A percentile compares a stretch with the other conserved stretches of the same genome.
phyloP scores from a whole-genome alignment of 2,113 vertebrate genomes.

The Lophochroa leadbeateri region DNA sequence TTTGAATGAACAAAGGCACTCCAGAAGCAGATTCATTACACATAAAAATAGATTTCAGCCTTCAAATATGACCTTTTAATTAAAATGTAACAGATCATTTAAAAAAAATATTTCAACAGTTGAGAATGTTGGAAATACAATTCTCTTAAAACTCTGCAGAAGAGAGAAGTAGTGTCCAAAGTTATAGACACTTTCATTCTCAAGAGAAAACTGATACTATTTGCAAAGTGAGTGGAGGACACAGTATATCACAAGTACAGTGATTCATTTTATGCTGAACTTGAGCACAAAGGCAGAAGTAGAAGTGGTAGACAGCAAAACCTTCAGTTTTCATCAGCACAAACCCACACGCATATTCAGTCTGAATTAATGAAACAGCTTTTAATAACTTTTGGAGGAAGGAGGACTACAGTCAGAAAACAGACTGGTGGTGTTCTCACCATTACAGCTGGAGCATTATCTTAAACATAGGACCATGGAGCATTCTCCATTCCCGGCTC shows the following conservation, averaged over 20 bases:
- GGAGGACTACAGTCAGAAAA: background rate
- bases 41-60: conserved; percentile 13
- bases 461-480: background rate
- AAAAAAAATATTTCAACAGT: background rate
- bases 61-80: conserved; percentile 53
- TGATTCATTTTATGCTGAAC: background rate
- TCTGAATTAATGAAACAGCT: background rate
- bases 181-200: background rate
- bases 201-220: background rate
- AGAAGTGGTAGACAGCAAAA: background rate
- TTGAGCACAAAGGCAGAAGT: fast-evolving
- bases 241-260: background rate
- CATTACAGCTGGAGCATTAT: background rate
- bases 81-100: conserved; percentile 32
- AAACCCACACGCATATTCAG: background rate
- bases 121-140: background rate
- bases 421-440: background rate
- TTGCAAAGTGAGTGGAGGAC: background rate
- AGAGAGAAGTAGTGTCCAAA: background rate
- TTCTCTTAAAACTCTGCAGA: background rate
- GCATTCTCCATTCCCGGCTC: fast-evolving
- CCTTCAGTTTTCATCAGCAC: background rate
- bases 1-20: conserved; percentile 71
- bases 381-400: background rate
- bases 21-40: conserved; percentile 28